Conservation (phyloP, 2,888 invertebrate species). For the Drosophila merina region DNA sequence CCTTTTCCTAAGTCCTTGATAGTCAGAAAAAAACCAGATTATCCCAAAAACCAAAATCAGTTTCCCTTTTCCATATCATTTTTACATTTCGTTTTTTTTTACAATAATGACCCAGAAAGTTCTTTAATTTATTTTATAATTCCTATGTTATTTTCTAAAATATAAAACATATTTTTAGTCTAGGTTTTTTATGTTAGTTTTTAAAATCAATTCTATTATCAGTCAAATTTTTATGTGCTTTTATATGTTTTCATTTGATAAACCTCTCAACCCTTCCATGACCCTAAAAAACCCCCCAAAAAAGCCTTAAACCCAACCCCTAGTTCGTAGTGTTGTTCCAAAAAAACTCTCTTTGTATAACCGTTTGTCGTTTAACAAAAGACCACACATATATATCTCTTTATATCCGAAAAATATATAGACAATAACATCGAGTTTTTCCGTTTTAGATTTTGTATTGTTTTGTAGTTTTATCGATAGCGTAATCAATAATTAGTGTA, state of each 20-base stretch:
- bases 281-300: neutral
- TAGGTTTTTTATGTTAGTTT: neutral
- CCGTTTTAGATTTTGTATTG: slow-evolving; percentile 12
- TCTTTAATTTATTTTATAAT: slow-evolving; percentile 21
- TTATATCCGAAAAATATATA: slow-evolving; percentile 28
- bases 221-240: no score
- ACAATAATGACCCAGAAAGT: slow-evolving; percentile 19
- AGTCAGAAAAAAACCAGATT: slow-evolving; percentile 4
- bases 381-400: slow-evolving; percentile 44
- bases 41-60: neutral
- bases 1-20: slow-evolving; percentile 9
- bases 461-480: slow-evolving; percentile 28
- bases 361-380: slow-evolving; percentile 54
- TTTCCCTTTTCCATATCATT: slow-evolving; percentile 8
- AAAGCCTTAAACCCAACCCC: slow-evolving; percentile 5
- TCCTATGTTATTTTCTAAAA: slow-evolving; percentile 1
- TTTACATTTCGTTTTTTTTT: slow-evolving; percentile 25
- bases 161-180: slow-evolving; percentile 28
- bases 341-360: slow-evolving; percentile 55
- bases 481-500: slow-evolving; percentile 26
- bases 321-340: slow-evolving; percentile 62
- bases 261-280: neutral
- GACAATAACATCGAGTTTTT: slow-evolving; percentile 8
- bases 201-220: no score
- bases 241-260: slow-evolving; percentile 20